Conservation (phyloP, 2,113 vertebrate species). For the Brachionichthys hirsutus region DNA sequence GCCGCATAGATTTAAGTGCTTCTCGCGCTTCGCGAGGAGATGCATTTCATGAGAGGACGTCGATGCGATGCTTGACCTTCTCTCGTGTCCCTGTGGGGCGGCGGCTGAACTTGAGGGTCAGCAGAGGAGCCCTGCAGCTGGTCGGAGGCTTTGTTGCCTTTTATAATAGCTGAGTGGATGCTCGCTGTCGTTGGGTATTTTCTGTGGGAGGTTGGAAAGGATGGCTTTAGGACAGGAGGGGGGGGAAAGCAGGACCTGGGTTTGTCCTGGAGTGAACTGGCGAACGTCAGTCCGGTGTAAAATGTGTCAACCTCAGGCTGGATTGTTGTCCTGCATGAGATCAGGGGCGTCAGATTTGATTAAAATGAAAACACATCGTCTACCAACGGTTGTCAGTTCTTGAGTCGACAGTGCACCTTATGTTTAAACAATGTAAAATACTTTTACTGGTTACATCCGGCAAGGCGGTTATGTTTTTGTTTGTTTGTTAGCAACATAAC, state of each 20-base stretch:
- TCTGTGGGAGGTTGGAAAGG: neutral
- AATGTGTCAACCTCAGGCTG: neutral
- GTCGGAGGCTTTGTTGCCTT: constrained; percentile 4
- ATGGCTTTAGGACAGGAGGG: neutral
- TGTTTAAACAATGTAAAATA: no score
- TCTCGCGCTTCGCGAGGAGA: neutral
- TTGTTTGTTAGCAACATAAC: no score
- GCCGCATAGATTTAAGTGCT: neutral
- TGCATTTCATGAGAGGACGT: constrained; percentile 1
- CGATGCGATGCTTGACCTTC: constrained; percentile 10
- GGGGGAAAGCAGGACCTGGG: neutral
- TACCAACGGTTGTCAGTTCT: no score
- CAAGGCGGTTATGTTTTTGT: no score
- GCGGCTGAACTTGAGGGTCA: constrained; percentile 18
- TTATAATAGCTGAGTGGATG: neutral
- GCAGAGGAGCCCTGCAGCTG: neutral
- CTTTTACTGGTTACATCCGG: no score
- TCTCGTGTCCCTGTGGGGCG: constrained; percentile 1
- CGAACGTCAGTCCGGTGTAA: neutral
- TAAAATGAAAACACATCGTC: neutral
- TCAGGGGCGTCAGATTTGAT: neutral
- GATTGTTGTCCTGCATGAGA: neutral
- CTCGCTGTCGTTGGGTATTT: neutral
- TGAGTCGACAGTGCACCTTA: no score
- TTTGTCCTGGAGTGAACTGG: neutral